Evolutionary conservation across 2,888 invertebrate genomes (phyloP), one percentile per base, ranked within the genome.

Genomic region (Drosophila nigricruria): DNA sequence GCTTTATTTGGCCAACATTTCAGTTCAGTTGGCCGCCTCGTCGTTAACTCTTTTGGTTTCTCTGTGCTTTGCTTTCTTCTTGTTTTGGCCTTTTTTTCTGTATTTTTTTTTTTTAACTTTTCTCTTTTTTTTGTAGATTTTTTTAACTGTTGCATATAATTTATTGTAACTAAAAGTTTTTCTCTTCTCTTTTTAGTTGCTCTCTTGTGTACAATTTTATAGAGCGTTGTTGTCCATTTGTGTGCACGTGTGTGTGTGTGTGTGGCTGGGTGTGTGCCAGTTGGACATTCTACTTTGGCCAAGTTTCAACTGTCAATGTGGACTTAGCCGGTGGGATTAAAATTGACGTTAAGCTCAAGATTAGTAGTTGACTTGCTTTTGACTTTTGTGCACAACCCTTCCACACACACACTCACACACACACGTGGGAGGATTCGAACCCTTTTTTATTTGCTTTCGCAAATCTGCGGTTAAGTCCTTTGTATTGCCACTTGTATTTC

Each of bases 101-200:
- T 38, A 8, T 8, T n/a, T 20, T 5, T 45, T 30, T 61, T 36
- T 45, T 25, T 49, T 25, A 23, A 20, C 38, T 47, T 40, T 42
- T 27, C 5, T 5, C 25, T 52, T 23, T 52, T 49, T 16, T 32
- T 18, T 50, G 45, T n/a, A 5, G 47, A 30, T 49, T 53, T 43
- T 76, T 77, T 82, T 81, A 86, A 86, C 86, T 86, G 86, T 86
- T 86, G 86, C 86, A 89, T 86, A 89, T 89, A 86, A 86, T 86
- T 86, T 86, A 86, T 86, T 88, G 89, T 89, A 85, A 89, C 86
- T 85, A 79, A 88, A 88, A 88, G 77, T 77, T 79, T 70, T 69
- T 68, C 56, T 68, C 49, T 57, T 59, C 40, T 54, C 57, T 63
- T 71, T 89, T 83, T 77, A 43, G 82, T 81, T 72, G 81, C 83